Evolutionary conservation across 2,888 invertebrate genomes (phyloP).

Genomic region (Orthosia cruda): DNA sequence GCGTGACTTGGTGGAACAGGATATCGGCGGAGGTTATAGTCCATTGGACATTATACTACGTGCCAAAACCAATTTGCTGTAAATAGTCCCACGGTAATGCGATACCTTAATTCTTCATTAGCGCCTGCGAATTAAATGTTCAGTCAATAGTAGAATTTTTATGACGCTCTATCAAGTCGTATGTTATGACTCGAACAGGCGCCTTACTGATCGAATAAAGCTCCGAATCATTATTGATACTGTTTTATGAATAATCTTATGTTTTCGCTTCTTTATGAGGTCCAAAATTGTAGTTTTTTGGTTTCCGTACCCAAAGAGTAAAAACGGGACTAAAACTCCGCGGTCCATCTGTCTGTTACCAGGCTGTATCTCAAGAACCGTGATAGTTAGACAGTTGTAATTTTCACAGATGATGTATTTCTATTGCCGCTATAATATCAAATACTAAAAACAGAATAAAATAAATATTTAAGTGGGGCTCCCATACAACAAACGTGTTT

Average conservation of each 20-base stretch:
- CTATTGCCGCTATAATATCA: too few relatives aligned
- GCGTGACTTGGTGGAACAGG: conserved; percentile 73
- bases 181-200: background rate
- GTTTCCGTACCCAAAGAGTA: too few relatives aligned
- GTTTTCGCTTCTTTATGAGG: background rate
- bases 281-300: background rate
- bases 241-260: background rate
- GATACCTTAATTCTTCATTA: conserved; percentile 73
- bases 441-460: too few relatives aligned
- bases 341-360: too few relatives aligned
- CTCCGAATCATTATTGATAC: background rate
- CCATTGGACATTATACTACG: conserved; percentile 68
- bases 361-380: too few relatives aligned
- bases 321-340: too few relatives aligned
- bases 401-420: too few relatives aligned
- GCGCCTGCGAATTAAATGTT: conserved; percentile 59
- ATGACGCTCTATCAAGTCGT: background rate
- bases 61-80: conserved; percentile 79
- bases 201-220: background rate
- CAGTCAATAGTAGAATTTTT: conserved; percentile 1
- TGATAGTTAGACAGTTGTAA: too few relatives aligned
- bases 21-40: conserved; percentile 78
- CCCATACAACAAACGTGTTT: too few relatives aligned
- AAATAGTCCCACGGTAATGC: conserved; percentile 77
- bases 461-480: too few relatives aligned